Conservation (phyloP, 2,888 invertebrate genomes). For the Alsophila aescularia region DNA sequence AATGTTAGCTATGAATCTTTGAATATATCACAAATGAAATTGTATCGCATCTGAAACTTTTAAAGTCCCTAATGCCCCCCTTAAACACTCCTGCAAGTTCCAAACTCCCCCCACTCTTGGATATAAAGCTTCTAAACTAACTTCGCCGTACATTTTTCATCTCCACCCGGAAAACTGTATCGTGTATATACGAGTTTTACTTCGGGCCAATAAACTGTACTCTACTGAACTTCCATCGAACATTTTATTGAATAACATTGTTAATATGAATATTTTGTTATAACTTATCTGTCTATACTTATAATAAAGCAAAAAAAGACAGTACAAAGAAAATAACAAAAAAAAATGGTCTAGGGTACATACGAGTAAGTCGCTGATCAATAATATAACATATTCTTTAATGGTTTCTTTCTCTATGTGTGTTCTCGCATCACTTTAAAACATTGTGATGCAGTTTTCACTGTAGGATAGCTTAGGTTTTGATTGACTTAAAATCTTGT, state of each 20-base stretch:
- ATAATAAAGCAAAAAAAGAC: no score
- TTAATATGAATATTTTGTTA: background rate
- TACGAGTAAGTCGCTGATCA: no score
- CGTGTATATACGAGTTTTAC: conserved; percentile 25
- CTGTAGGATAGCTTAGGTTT: no score
- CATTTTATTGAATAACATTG: background rate
- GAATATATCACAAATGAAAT: background rate
- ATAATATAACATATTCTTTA: no score
- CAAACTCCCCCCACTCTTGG: conserved; percentile 15
- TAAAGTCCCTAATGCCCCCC: conserved; percentile 4
- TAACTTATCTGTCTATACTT: no score
- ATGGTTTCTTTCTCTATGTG: no score
- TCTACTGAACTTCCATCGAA: background rate
- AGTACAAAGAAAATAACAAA: no score
- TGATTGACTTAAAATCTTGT: no score
- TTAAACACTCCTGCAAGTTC: conserved; percentile 8
- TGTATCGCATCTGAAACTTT: background rate
- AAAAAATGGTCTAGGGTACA: no score
- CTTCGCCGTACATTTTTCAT: conserved; percentile 33
- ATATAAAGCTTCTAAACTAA: conserved; percentile 24
- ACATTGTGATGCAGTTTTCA: no score
- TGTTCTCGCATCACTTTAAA: no score
- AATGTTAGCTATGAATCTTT: no score
- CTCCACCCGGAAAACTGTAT: conserved; percentile 14
- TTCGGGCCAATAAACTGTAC: conserved; percentile 27